Evolutionary conservation across 2,888 invertebrate genomes (phyloP), one percentile per base, ranked within the genome.

Genomic region (Beris chalybata): DNA sequence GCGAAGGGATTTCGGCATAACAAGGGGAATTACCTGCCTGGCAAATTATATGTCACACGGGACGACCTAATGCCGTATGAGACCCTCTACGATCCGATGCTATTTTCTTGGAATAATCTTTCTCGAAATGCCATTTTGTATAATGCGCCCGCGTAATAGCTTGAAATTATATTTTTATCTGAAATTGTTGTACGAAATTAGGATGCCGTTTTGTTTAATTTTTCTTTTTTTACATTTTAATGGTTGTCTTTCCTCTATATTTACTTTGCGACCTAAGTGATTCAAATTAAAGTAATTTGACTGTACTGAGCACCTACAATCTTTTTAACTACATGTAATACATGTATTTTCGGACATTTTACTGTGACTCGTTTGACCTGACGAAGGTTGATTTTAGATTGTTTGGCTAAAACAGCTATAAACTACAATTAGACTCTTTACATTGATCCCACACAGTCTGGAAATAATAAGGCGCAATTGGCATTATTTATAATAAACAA

Each of bases 1-100:
- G 5, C 61, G 47, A 43, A 29, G 43, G 50, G 38, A 22, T 61
- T 61, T 61, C 29, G 61, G 52, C 50, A 38, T 61, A 61, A 61
- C 61, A 52, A 61, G 61, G 50, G 61, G 61, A 50, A 61, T 61
- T 61, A 61, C 50, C 29, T n/a, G n/a, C 43, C 31, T 7, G 47
- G 58, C 58, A 58, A 58, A 58, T 58, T 58, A 58, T 58, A 58
- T 58, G 58, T 58, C 58, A 58, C 58, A 58, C 58, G 30, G 30
- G 45, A 30, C 44, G 58, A 58, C 45, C 22, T 58, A 58, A 58
- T 58, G 47, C 29, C 29, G 5, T 12, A 45, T 12, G 30, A 32
- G 7, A 50, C 52, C 61, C 61, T 38, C 61, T 61, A 61, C 50
- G 50, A 61, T 61, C 61, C 47, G 4, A 38, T 3, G 52, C 47